Conservation (phyloP, 30 jellyfish, hydroid and myxozoan genomes). For the Haliclystus octoradiatus region DNA sequence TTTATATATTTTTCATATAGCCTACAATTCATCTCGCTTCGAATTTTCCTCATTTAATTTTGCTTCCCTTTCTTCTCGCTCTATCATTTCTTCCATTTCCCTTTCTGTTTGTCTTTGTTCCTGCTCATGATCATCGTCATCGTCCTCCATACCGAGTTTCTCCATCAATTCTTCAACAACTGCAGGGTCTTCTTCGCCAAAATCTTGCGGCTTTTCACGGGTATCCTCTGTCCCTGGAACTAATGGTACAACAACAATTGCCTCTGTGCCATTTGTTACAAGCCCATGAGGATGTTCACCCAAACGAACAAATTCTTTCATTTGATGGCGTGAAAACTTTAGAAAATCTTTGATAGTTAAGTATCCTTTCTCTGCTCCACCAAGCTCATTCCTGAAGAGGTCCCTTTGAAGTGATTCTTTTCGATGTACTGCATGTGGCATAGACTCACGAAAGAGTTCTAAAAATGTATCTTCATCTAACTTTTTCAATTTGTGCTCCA, state of each 20-base stretch:
- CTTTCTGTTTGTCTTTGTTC: constrained; percentile 11
- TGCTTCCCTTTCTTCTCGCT: constrained; percentile 14
- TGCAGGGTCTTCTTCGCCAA: background rate
- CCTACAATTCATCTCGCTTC: background rate
- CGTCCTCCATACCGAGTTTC: constrained; percentile 8
- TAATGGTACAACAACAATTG: constrained; percentile 41
- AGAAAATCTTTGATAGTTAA: constrained; percentile 27
- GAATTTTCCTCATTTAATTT: constrained; percentile 5
- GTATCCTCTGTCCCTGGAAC: background rate
- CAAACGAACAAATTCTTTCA: constrained; percentile 39
- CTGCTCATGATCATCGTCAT: background rate
- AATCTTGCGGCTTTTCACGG: background rate
- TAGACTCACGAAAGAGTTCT: background rate
- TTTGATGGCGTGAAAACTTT: constrained; percentile 31
- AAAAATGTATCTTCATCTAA: background rate
- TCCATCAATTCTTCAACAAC: background rate
- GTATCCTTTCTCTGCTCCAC: constrained; percentile 27
- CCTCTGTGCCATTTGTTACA: constrained; percentile 66
- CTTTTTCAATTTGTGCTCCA: background rate
- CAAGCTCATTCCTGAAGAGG: constrained; percentile 16
- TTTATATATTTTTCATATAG: too few relatives aligned
- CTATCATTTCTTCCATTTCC: constrained; percentile 7
- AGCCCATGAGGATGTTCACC: constrained; percentile 82
- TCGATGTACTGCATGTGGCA: constrained; percentile 3
- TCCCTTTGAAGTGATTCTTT: constrained; percentile 26